Percentiles rank a stretch among this genome's conserved stretches.
These are phyloP conservation scores for Cremastinae sp. DNA, from an alignment of 2,888 invertebrate genomes.

Conservation along the genomic window DNA sequence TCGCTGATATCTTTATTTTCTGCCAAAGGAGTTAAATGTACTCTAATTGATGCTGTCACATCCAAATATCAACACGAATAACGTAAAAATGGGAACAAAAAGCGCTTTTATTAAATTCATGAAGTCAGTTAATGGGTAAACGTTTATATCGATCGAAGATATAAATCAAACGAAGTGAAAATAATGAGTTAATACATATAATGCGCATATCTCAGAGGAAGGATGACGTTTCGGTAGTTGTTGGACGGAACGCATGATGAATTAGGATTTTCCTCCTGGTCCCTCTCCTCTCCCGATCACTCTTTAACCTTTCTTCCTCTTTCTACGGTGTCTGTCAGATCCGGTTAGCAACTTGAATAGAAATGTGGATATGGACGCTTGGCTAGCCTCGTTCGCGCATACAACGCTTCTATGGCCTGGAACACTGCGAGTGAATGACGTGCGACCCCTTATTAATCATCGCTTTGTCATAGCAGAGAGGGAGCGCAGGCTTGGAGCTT, in stretches of 20 bases:
- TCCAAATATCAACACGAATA: no score
- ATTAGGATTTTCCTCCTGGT: constrained; percentile 32
- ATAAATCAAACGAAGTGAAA: no score
- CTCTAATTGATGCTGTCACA: no score
- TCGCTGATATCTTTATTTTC: no score
- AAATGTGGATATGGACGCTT: constrained; percentile 32
- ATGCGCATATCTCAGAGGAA: no score
- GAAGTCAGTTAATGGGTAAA: no score
- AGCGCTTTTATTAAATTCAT: no score
- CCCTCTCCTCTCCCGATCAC: neutral
- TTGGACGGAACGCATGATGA: neutral
- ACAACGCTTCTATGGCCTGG: constrained; percentile 28
- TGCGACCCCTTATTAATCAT: constrained; percentile 62
- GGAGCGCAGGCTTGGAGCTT: constrained; percentile 18
- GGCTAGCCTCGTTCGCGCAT: constrained; percentile 48
- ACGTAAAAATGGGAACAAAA: no score
- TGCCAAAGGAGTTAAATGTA: no score
- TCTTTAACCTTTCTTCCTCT: neutral
- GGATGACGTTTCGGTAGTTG: constrained; percentile 4
- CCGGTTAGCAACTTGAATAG: constrained; percentile 30
- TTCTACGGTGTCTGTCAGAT: neutral
- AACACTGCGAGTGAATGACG: constrained; percentile 47
- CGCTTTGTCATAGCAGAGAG: constrained; percentile 53
- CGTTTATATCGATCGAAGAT: no score
- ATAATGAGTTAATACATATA: no score